Evolutionary conservation across 2,888 invertebrate genomes (phyloP).

Genomic region (Didymodactylos carnosus): DNA sequence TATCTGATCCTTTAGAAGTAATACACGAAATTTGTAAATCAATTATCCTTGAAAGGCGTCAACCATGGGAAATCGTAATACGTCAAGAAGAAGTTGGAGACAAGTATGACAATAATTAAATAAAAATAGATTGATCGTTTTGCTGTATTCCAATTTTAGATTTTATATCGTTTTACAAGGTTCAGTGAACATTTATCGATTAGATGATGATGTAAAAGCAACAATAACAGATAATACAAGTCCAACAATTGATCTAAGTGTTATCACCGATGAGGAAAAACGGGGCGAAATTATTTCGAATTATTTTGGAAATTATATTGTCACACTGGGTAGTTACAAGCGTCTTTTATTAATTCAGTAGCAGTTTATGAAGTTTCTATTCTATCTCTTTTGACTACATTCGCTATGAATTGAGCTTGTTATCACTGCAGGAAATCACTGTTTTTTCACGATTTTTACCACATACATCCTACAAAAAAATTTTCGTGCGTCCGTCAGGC

Average conservation of each 20-base stretch:
- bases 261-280: background rate
- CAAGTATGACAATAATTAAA: conserved; percentile 21
- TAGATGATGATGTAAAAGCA: background rate
- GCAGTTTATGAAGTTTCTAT: too few relatives aligned
- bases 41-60: conserved; percentile 23
- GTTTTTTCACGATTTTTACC: too few relatives aligned
- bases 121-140: background rate
- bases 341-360: too few relatives aligned
- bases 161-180: conserved; percentile 30
- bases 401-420: too few relatives aligned
- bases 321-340: background rate
- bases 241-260: too few relatives aligned
- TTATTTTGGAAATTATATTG: background rate
- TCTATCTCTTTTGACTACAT: too few relatives aligned
- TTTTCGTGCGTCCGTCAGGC: too few relatives aligned
- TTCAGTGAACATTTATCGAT: conserved; percentile 26
- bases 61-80: conserved; percentile 28
- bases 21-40: conserved; percentile 29
- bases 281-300: background rate
- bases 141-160: conserved; percentile 19
- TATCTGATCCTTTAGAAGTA: conserved; percentile 22
- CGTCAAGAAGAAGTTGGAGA: conserved; percentile 31
- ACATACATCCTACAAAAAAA: too few relatives aligned
- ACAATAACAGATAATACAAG: background rate
- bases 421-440: too few relatives aligned